Percentiles rank a stretch among this genome's conserved stretches.
These are phyloP conservation scores for Siphlonurus alternatus DNA, from an alignment of 2,888 invertebrate genomes.

Conservation along the genomic window DNA sequence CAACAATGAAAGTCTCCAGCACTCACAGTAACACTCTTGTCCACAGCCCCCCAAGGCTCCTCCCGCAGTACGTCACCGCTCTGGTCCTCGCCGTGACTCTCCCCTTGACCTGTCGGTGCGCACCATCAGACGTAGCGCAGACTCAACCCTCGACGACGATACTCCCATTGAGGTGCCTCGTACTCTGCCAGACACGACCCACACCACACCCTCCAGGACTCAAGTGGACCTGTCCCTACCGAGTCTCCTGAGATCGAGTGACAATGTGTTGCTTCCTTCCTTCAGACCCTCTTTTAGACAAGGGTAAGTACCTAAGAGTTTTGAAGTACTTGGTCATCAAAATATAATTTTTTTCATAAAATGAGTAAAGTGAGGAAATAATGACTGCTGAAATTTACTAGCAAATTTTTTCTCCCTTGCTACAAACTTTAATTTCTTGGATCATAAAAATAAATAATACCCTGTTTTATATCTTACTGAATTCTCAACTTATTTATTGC, in stretches of 20 bases:
- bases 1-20: no score
- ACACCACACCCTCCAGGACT: background rate
- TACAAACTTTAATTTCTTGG: background rate
- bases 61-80: constrained; percentile 5
- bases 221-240: background rate
- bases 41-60: constrained; percentile 22
- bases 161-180: constrained; percentile 27
- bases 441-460: background rate
- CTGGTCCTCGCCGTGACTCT: constrained; percentile 45
- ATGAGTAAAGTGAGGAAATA: no score
- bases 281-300: background rate
- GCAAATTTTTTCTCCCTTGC: no score
- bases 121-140: constrained; percentile 73
- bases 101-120: constrained; percentile 79
- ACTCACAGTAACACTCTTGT: no score
- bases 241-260: background rate
- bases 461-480: background rate
- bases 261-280: background rate
- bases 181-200: background rate
- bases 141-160: constrained; percentile 63
- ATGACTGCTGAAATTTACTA: no score
- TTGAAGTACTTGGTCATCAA: no score
- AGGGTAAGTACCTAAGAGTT: no score
- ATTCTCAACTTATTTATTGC: background rate
- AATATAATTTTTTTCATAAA: no score